A percentile compares a stretch with the other conserved stretches of the same genome.
Evolutionary conservation across 1,140 invertebrate genomes (phyloP).

Genomic region (Uloborus diversus): DNA sequence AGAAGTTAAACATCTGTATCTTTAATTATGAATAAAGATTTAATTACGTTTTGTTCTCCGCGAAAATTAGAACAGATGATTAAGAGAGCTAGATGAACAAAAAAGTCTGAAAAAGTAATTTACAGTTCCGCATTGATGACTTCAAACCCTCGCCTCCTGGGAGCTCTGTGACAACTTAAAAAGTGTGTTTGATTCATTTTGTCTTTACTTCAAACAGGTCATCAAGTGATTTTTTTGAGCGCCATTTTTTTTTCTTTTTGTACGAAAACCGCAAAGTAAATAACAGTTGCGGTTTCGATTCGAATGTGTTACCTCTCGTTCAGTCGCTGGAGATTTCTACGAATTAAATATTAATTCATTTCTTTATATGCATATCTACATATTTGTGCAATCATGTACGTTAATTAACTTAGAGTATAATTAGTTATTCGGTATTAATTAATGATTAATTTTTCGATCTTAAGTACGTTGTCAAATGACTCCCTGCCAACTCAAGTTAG

Average conservation of each 20-base stretch:
- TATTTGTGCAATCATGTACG: constrained; percentile 33
- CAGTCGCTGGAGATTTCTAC: not conserved
- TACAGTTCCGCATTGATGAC: constrained; percentile 23
- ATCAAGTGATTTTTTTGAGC: not conserved
- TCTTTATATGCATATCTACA: constrained; percentile 17
- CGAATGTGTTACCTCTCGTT: constrained; percentile 6
- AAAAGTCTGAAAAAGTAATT: constrained; percentile 12
- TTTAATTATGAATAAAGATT: constrained; percentile 54
- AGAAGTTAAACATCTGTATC: constrained; percentile 38
- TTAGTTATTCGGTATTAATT: constrained; percentile 50
- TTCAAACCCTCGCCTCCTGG: constrained; percentile 4
- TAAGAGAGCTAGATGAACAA: not conserved
- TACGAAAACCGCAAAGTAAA: not conserved
- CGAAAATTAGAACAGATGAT: constrained; percentile 15
- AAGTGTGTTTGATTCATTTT: not conserved
- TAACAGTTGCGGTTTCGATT: not conserved
- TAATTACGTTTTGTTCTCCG: constrained; percentile 49
- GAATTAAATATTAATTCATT: constrained; percentile 54
- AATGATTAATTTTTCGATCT: constrained; percentile 43
- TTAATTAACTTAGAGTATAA: constrained; percentile 51
- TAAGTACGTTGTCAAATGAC: not conserved
- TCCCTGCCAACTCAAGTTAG: no score
- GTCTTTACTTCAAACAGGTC: constrained; percentile 6
- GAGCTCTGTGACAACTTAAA: not conserved
- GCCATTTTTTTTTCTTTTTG: not conserved